Conservation (phyloP, 2,888 invertebrate genomes). For the Halictus ligatus region DNA sequence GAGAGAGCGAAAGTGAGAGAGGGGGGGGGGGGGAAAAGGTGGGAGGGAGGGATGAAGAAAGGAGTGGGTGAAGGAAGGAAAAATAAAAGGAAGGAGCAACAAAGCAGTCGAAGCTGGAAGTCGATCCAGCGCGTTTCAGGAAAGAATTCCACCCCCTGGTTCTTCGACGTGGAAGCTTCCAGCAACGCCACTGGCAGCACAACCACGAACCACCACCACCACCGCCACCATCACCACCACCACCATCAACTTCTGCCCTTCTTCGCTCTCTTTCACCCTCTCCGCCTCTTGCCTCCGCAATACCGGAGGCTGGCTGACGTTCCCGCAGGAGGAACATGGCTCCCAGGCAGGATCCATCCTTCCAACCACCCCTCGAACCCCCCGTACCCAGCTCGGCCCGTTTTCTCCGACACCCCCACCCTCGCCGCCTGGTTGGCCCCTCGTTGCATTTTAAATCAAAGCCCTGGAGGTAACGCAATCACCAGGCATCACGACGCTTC, state of each 20-base stretch:
- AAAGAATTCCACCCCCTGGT: constrained; percentile 60
- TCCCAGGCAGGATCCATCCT: constrained; percentile 73
- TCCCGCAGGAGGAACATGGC: constrained; percentile 73
- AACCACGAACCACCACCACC: constrained; percentile 29
- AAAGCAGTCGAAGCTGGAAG: constrained; percentile 63
- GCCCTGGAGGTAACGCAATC: constrained; percentile 84
- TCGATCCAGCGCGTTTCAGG: constrained; percentile 65
- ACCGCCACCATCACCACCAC: constrained; percentile 12
- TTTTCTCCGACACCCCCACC: constrained; percentile 65
- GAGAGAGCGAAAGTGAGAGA: neutral
- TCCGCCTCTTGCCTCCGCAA: constrained; percentile 25
- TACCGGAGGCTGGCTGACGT: constrained; percentile 60
- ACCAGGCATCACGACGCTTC: constrained; percentile 85
- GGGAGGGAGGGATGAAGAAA: neutral
- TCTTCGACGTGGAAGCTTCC: constrained; percentile 58
- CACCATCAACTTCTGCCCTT: constrained; percentile 61
- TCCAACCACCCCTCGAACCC: constrained; percentile 58
- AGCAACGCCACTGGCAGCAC: constrained; percentile 39
- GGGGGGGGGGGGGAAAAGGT: neutral
- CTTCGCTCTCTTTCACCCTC: constrained; percentile 60
- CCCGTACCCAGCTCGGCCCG: constrained; percentile 54
- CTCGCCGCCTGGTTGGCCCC: constrained; percentile 73
- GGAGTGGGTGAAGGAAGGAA: neutral
- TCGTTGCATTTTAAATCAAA: constrained; percentile 85
- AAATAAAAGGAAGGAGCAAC: constrained; percentile 50